Conservation (phyloP, 2,113 vertebrate species). For the Xenopus borealis region DNA sequence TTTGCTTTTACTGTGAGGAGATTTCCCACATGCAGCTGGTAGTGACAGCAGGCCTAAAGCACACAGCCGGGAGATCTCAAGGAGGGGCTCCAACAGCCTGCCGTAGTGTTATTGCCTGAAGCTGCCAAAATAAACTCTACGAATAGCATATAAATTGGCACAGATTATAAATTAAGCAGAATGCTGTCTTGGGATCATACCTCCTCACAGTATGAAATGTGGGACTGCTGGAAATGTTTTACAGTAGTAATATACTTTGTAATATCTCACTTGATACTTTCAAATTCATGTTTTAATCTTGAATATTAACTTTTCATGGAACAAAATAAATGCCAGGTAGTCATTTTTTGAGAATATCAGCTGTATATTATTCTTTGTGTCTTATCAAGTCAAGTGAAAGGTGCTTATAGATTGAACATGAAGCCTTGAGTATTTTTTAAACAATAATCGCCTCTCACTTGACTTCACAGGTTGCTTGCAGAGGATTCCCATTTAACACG, state of each 20-base stretch:
- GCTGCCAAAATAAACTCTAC: conserved; percentile 36
- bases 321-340: no score
- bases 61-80: conserved; percentile 27
- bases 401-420: no score
- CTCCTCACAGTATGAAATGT: conserved; percentile 16
- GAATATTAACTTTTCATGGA: background rate
- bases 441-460: no score
- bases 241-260: background rate
- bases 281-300: background rate
- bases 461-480: no score
- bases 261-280: background rate
- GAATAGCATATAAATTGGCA: conserved; percentile 34
- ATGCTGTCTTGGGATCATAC: conserved; percentile 4
- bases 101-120: conserved; percentile 13
- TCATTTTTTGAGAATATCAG: no score
- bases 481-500: no score
- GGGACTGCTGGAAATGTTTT: background rate
- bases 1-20: background rate
- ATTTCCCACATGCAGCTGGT: conserved; percentile 8
- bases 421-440: no score
- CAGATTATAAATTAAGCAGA: conserved; percentile 17
- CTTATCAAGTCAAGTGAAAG: no score
- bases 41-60: conserved; percentile 25
- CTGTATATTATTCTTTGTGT: no score
- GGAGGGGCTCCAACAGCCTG: conserved; percentile 11